These are phyloP conservation scores for Tympanoctomys barrerae DNA, from an alignment of 2,797 vertebrate species.

Conservation along the genomic window DNA sequence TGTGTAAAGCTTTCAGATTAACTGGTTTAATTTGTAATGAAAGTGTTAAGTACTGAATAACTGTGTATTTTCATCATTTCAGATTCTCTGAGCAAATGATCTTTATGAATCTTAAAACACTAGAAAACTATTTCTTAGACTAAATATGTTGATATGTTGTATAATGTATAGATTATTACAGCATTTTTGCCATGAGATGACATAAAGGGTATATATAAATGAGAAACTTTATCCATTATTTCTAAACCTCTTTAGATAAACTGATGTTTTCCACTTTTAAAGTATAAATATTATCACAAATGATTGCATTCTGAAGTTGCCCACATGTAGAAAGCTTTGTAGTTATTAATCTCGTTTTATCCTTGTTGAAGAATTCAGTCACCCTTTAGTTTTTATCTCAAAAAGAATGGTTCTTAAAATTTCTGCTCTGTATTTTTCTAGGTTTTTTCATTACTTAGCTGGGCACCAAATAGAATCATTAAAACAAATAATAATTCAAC, in stretches of 20 bases:
- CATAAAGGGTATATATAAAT: not conserved
- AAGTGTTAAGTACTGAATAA: not conserved
- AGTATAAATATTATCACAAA: not conserved
- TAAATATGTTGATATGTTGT: not conserved
- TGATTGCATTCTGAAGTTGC: constrained; percentile 52
- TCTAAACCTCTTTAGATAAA: not conserved
- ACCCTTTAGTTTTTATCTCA: not conserved
- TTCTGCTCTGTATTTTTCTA: constrained; percentile 18
- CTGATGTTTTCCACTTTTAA: constrained; percentile 42
- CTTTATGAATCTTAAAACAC: not conserved
- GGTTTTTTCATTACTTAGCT: constrained; percentile 23
- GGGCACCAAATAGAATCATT: constrained; percentile 14
- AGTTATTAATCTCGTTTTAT: constrained; percentile 21
- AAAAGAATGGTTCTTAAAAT: not conserved
- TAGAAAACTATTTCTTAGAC: not conserved
- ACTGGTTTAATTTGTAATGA: not conserved
- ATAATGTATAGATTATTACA: too few relatives aligned
- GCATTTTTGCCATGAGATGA: not conserved
- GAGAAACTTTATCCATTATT: not conserved
- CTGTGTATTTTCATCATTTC: not conserved
- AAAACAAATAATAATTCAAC: constrained; percentile 20
- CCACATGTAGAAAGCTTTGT: constrained; percentile 29
- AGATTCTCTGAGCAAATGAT: not conserved
- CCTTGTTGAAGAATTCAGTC: not conserved
- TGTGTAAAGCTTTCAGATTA: constrained; percentile 33